Conservation (phyloP, 35 echinoderm and acorn worm species). For the Acanthaster planci region DNA sequence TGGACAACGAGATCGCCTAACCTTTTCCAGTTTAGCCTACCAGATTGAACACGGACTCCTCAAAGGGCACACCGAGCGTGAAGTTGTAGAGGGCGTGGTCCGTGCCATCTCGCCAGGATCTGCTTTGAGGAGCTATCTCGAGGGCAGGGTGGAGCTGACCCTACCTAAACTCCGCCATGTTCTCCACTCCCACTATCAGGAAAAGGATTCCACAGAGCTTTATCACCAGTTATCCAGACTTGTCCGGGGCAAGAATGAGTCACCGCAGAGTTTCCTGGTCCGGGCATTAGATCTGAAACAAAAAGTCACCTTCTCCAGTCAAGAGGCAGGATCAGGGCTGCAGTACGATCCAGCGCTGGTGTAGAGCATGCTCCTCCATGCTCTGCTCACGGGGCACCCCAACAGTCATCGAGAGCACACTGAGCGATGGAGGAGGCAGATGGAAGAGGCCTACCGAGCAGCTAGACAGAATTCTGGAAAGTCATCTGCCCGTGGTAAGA, state of each 20-base stretch:
- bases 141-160: not conserved
- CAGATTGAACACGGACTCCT: conserved; percentile 33
- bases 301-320: no score
- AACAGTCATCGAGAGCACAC: not conserved
- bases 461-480: conserved; percentile 40
- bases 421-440: conserved; percentile 33
- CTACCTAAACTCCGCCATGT: conserved; percentile 12
- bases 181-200: conserved; percentile 18
- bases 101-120: conserved; percentile 34
- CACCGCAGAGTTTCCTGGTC: no score
- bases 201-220: conserved; percentile 25
- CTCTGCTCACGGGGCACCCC: not conserved
- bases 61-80: conserved; percentile 33
- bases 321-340: no score
- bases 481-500: conserved; percentile 12
- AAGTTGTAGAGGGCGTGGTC: conserved; percentile 47
- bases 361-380: no score
- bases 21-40: conserved; percentile 33
- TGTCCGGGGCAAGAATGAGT: no score
- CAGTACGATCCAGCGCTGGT: no score
- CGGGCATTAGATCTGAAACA: no score
- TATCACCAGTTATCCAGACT: not conserved
- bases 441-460: conserved; percentile 53
- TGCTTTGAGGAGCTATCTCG: not conserved
- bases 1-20: conserved; percentile 46